Base-by-base conservation (phyloP, 2,113 vertebrate genomes). In the Pollachius pollachius region DNA sequence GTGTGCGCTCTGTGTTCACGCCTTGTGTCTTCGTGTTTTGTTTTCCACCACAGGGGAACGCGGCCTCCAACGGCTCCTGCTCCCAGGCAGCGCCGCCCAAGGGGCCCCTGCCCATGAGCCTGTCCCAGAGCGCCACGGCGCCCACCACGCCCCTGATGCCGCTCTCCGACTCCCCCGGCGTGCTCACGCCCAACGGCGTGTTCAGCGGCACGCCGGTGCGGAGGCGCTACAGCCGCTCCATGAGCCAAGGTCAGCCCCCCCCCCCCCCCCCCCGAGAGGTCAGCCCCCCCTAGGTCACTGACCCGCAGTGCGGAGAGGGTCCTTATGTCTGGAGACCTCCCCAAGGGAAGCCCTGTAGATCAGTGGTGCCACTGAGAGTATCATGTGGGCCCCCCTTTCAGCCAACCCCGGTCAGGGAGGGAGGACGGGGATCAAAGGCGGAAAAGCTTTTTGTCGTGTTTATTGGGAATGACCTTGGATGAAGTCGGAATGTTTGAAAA, bases 91-190 rank as follows among this genome's bases (percentile, higher is more conserved):
- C 93, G 0, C 88, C 94, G 21, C 94, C 95, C 3, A 96, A 96
- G 91, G 93, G 91, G 56, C 94, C 94, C 85, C 94, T 94, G 12
- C 94, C 87, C 4, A 84, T 96, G 93, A 98, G 95, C 82, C 92
- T 98, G 92, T 96, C 96, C 89, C 97, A 98, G 89, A 98, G 94
- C 65, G 96, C 97, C 75, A 98, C 95, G 3, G 94, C 96, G 27
- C 97, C 97, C 1, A 96, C 96, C 5, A 95, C 97, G 4, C 96
- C 97, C 72, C 91, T 97, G 87, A 96, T 95, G 73, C 94, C 96
- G 0, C 93, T 93, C 81, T 94, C 94, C 56, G 96, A 98, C 79
- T 94, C 94, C 77, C 93, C 95, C 11, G 95, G 95, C 2, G 94
- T 96, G 91, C 94, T 97, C 92, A 97, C 95, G 76, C 94, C 96